Evolutionary conservation across 1,140 invertebrate species (phyloP).

Genomic region (Drosophila saltans): DNA sequence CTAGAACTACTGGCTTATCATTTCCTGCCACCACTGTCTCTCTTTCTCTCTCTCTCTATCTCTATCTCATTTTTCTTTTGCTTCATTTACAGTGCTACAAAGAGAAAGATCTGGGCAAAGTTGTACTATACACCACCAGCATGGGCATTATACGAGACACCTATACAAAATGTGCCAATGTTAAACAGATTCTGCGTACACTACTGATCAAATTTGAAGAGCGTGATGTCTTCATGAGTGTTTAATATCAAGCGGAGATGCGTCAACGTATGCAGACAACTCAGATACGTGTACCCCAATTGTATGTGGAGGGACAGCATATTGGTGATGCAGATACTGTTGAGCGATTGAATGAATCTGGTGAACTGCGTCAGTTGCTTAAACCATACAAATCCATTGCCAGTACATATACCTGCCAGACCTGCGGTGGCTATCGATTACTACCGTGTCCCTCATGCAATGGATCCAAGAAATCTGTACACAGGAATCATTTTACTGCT

Average conservation of each 20-base stretch:
- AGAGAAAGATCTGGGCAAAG: conserved; percentile 94
- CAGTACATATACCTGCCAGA: conserved; percentile 90
- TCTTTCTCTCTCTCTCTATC: background rate
- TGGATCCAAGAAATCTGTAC: conserved; percentile 97
- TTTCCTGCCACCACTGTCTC: conserved; percentile 14
- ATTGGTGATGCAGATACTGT: conserved; percentile 95
- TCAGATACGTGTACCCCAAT: conserved; percentile 92
- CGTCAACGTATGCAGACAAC: conserved; percentile 90
- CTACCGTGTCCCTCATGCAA: conserved; percentile 95
- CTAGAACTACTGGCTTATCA: conserved; percentile 43
- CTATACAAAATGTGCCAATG: conserved; percentile 93
- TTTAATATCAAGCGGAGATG: conserved; percentile 94
- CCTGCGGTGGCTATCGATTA: conserved; percentile 95
- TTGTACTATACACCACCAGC: conserved; percentile 96
- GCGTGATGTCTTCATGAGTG: conserved; percentile 96
- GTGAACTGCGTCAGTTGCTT: conserved; percentile 93
- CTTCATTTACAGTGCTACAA: conserved; percentile 89
- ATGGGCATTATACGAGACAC: conserved; percentile 96
- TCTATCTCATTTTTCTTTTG: background rate
- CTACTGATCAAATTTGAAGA: conserved; percentile 97
- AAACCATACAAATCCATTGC: conserved; percentile 94
- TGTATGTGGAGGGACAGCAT: conserved; percentile 95
- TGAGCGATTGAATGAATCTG: conserved; percentile 95
- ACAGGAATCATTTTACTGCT: conserved; percentile 96
- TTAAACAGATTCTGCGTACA: conserved; percentile 96